Conservation (phyloP, 2,797 vertebrate genomes). For the Dallia pectoralis region DNA sequence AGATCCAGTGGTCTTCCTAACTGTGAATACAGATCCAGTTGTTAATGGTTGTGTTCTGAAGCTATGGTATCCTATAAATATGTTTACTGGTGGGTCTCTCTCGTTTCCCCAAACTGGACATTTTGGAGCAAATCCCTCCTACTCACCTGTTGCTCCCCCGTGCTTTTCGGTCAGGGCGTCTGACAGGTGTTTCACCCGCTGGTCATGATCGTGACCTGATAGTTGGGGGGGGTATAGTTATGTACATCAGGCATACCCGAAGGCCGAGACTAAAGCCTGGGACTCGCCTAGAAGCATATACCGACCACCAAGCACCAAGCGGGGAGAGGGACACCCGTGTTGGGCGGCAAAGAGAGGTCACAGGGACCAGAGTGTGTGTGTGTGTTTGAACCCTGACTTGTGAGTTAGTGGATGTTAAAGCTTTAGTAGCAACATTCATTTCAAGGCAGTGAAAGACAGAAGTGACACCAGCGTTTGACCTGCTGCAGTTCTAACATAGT, state of each 20-base stretch:
- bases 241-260: slow-evolving; percentile 68
- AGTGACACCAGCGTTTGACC: slow-evolving; percentile 51
- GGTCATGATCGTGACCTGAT: slow-evolving; percentile 93
- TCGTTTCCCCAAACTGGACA: background rate
- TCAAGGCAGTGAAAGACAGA: slow-evolving; percentile 5
- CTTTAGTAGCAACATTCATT: slow-evolving; percentile 27
- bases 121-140: slow-evolving; percentile 23
- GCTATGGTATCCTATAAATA: background rate
- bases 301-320: slow-evolving; percentile 62
- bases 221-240: slow-evolving; percentile 74
- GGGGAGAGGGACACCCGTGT: slow-evolving; percentile 60
- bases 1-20: background rate
- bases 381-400: slow-evolving; percentile 26
- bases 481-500: background rate
- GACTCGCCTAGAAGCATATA: slow-evolving; percentile 50
- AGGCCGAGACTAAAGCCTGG: slow-evolving; percentile 64
- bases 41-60: background rate
- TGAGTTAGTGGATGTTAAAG: slow-evolving; percentile 41
- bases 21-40: background rate
- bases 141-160: slow-evolving; percentile 86
- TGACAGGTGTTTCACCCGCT: slow-evolving; percentile 87
- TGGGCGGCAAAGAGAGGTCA: slow-evolving; percentile 2
- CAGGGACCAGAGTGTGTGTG: slow-evolving; percentile 19
- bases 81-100: background rate
- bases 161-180: slow-evolving; percentile 92